Percentiles rank a stretch among this genome's conserved stretches.
phyloP scores from a whole-genome alignment of 2,888 invertebrate genomes.

The Spatulosminthurus flaviceps region DNA sequence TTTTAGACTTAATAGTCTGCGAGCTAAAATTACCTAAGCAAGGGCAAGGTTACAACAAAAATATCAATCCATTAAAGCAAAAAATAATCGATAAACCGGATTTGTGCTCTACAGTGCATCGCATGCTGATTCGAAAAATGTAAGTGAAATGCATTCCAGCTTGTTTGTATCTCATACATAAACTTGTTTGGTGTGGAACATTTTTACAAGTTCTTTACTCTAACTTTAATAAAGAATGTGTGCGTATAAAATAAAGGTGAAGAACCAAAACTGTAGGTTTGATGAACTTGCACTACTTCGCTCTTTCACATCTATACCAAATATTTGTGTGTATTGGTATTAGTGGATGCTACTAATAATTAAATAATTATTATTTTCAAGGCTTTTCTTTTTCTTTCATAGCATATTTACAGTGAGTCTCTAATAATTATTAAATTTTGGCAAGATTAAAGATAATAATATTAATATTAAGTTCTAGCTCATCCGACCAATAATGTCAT shows the following conservation, averaged over 20 bases:
- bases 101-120: not conserved
- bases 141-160: not conserved
- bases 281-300: slow-evolving; percentile 31
- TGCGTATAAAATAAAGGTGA: slow-evolving; percentile 38
- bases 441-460: too few species aligned
- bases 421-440: too few species aligned
- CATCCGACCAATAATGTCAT: too few species aligned
- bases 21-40: too few species aligned
- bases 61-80: not conserved
- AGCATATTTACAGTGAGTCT: too few species aligned
- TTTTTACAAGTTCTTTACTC: not conserved
- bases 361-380: too few species aligned
- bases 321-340: not conserved
- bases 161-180: not conserved
- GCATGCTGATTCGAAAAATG: not conserved
- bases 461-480: too few species aligned
- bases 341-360: too few species aligned
- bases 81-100: slow-evolving; percentile 6
- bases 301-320: not conserved
- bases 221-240: not conserved
- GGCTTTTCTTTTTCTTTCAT: too few species aligned
- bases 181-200: slow-evolving; percentile 34
- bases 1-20: too few species aligned
- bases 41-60: too few species aligned
- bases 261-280: slow-evolving; percentile 35